These are phyloP conservation scores for Terrapene triunguis DNA, from an alignment of 2,113 vertebrate species.

Conservation along the genomic window DNA sequence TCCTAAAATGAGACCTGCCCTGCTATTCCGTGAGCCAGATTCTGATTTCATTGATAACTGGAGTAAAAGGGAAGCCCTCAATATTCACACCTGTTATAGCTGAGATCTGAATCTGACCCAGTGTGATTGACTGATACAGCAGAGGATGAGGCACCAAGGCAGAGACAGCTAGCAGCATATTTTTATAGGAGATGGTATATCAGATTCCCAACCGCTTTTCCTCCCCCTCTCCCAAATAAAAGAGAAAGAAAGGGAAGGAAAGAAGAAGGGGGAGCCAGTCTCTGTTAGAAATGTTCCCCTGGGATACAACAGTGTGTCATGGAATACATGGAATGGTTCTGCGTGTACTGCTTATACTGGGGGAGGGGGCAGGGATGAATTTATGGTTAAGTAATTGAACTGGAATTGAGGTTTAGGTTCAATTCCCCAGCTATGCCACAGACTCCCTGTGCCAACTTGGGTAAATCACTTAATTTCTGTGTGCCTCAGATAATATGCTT, in stretches of 20 bases:
- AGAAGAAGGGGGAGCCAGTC: not conserved
- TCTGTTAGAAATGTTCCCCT: not conserved
- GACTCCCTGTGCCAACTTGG: not conserved
- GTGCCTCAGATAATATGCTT: not conserved
- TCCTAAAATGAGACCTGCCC: not conserved
- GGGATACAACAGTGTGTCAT: not conserved
- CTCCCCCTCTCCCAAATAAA: not conserved
- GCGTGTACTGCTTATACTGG: not conserved
- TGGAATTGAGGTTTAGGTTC: not conserved
- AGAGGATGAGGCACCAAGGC: not conserved
- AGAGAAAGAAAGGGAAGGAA: not conserved
- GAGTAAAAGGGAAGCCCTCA: not conserved
- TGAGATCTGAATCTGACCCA: not conserved
- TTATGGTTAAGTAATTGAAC: not conserved
- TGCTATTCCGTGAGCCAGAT: not conserved
- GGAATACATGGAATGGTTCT: not conserved
- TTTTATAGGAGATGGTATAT: not conserved
- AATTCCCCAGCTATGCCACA: not conserved
- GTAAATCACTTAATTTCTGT: not conserved
- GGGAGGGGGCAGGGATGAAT: too few relatives aligned
- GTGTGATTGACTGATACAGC: not conserved
- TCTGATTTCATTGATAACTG: not conserved
- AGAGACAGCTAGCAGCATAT: not conserved
- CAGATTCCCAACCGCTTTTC: not conserved
- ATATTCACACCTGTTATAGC: not conserved